Evolutionary conservation across 2,888 invertebrate genomes (phyloP).

Genomic region (Xanthostigma xanthostigma): DNA sequence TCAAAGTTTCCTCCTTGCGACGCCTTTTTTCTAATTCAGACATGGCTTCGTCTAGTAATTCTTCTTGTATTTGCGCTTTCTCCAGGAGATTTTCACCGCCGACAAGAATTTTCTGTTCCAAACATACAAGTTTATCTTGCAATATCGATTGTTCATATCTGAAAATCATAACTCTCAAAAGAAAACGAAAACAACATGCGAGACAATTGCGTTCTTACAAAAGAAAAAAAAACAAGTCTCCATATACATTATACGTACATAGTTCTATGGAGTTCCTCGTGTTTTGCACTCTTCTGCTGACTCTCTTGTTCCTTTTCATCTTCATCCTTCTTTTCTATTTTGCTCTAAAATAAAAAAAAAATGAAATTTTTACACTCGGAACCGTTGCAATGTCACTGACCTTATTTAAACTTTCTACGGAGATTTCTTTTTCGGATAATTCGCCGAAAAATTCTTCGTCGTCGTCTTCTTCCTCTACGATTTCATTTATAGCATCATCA

Average conservation of each 20-base stretch:
- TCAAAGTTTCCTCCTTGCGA: not conserved
- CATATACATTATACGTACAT: too few species aligned
- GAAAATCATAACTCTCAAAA: too few species aligned
- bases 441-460: constrained; percentile 15
- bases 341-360: constrained; percentile 19
- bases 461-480: constrained; percentile 41
- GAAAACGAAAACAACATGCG: too few species aligned
- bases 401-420: constrained; percentile 21
- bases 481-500: constrained; percentile 4
- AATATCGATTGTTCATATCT: constrained; percentile 66
- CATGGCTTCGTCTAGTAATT: constrained; percentile 75
- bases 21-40: constrained; percentile 52
- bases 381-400: constrained; percentile 24
- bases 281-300: constrained; percentile 24
- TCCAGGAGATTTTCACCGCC: constrained; percentile 97
- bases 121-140: constrained; percentile 68
- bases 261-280: constrained; percentile 44
- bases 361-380: constrained; percentile 15
- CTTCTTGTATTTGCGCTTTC: constrained; percentile 88
- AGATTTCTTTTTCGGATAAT: constrained; percentile 19
- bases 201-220: too few species aligned
- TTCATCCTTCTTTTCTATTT: constrained; percentile 30
- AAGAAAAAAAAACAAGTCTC: too few species aligned
- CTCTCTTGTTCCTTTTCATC: constrained; percentile 52
- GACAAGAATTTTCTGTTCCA: constrained; percentile 91